These are phyloP conservation scores for Lineus longissimus DNA, from an alignment of 1,140 invertebrate species.

Conservation along the genomic window DNA sequence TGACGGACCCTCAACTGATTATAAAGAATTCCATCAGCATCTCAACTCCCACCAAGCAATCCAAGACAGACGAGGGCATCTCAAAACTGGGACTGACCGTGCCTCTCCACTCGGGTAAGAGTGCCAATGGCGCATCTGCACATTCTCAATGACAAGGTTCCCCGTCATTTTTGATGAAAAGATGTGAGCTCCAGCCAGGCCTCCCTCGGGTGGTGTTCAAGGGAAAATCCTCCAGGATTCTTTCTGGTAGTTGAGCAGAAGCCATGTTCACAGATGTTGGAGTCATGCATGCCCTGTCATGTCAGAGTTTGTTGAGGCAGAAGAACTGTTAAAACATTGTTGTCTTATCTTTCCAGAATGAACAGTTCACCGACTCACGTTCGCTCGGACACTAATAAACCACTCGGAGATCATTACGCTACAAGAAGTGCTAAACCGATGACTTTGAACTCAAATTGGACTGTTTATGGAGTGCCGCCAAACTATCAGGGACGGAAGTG, in stretches of 20 bases:
- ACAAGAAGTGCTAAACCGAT: background rate
- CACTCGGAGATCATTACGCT: background rate
- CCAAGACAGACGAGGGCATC: conserved; percentile 4
- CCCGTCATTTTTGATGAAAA: no score
- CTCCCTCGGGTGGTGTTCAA: no score
- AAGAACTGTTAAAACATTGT: background rate
- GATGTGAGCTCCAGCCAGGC: no score
- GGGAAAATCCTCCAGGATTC: no score
- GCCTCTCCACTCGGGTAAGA: no score
- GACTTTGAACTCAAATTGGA: background rate
- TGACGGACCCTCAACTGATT: conserved; percentile 1
- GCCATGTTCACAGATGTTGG: background rate
- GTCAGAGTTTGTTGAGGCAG: background rate
- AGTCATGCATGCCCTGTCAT: background rate
- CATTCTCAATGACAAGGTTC: no score
- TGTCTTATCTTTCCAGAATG: background rate
- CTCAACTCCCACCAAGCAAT: conserved; percentile 5
- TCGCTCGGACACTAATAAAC: background rate
- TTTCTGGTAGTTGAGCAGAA: no score
- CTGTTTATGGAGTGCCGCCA: background rate
- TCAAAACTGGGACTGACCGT: background rate
- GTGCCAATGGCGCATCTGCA: no score
- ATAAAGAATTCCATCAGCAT: background rate
- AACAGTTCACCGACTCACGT: background rate
- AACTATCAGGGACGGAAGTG: conserved; percentile 3